Evolutionary conservation across 2,113 vertebrate species (phyloP).

Genomic region (Zeus faber): DNA sequence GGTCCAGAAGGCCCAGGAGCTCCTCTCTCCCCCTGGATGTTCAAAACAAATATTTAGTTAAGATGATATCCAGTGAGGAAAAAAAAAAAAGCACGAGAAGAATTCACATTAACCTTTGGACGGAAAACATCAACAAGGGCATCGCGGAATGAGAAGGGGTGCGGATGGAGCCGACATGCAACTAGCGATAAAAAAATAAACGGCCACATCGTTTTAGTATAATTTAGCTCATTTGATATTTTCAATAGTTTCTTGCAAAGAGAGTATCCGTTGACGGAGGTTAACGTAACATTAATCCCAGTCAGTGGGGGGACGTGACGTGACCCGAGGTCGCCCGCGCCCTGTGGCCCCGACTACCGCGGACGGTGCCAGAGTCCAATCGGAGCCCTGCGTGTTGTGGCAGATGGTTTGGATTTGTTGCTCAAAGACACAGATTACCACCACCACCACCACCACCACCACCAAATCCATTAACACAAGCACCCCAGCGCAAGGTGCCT

Average conservation of each 20-base stretch:
- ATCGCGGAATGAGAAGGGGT: no score
- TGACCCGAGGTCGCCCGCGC: no score
- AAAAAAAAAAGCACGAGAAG: slow-evolving; percentile 29
- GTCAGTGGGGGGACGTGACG: no score
- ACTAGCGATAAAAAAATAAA: no score
- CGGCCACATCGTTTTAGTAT: no score
- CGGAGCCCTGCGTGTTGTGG: slow-evolving; percentile 56
- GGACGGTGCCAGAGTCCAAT: slow-evolving; percentile 49
- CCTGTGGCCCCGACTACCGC: no score
- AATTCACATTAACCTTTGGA: slow-evolving; percentile 20
- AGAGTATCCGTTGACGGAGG: no score
- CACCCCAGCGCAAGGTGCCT: slow-evolving; percentile 22
- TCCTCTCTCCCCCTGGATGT: slow-evolving; percentile 89
- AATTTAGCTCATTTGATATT: no score
- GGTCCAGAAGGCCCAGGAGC: slow-evolving; percentile 87
- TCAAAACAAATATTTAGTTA: slow-evolving; percentile 67
- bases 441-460: slow-evolving; percentile 50
- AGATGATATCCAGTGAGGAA: slow-evolving; percentile 55
- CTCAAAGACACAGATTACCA: slow-evolving; percentile 57
- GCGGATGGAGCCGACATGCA: no score
- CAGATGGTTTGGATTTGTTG: slow-evolving; percentile 74
- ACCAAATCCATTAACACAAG: slow-evolving; percentile 56
- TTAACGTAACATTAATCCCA: no score
- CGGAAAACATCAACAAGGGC: background rate
- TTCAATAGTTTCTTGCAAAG: no score